A percentile compares a stretch with the other conserved stretches of the same genome.
These are phyloP conservation scores for Hololepta plana DNA, from an alignment of 2,888 invertebrate species.

Conservation along the genomic window DNA sequence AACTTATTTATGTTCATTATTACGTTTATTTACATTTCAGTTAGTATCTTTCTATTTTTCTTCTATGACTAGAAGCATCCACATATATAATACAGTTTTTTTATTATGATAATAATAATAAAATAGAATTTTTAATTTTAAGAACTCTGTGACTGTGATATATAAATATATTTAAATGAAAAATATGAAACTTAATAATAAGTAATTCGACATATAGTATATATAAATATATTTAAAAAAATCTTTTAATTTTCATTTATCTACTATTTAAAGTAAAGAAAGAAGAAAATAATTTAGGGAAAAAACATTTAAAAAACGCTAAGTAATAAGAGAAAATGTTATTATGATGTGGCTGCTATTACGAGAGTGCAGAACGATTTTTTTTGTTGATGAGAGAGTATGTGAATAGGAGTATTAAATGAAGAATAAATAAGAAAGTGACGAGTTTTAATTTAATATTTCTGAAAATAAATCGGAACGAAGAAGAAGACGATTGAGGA, in stretches of 20 bases:
- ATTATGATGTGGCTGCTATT: conserved; percentile 21
- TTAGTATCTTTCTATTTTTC: conserved; percentile 4
- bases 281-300: neutral
- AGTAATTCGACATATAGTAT: conserved; percentile 12
- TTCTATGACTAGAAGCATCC: too few species aligned
- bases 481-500: too few species aligned
- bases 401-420: too few species aligned
- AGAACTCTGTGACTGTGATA: conserved; percentile 28
- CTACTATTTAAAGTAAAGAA: conserved; percentile 7
- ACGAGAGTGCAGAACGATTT: neutral
- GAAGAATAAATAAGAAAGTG: too few species aligned
- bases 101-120: conserved; percentile 5
- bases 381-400: conserved; percentile 3
- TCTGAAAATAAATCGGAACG: too few species aligned
- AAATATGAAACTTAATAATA: conserved; percentile 18
- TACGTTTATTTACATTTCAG: neutral
- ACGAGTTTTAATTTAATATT: too few species aligned
- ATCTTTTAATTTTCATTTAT: conserved; percentile 6
- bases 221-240: conserved; percentile 1
- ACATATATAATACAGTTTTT: conserved; percentile 15
- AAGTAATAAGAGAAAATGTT: conserved; percentile 10
- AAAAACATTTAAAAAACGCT: conserved; percentile 2
- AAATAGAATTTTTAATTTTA: conserved; percentile 8
- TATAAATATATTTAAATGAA: too few species aligned
- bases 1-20: too few species aligned